phyloP scores from a whole-genome alignment of 2,888 invertebrate species.

The Cyaniris semiargus region DNA sequence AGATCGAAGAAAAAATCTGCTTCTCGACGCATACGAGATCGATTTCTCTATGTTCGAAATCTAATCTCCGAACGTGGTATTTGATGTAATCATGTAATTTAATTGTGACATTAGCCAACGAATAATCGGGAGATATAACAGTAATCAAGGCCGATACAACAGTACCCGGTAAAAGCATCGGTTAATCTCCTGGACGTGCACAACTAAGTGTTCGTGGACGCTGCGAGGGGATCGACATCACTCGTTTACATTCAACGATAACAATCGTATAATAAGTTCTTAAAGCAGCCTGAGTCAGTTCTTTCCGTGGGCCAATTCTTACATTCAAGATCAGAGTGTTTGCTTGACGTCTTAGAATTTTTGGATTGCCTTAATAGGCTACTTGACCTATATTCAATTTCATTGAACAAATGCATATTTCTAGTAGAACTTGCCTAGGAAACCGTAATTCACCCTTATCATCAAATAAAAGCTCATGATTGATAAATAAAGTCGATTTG shows the following conservation, averaged over 20 bases:
- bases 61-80: neutral
- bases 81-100: neutral
- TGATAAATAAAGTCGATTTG: too few species aligned
- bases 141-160: slow-evolving; percentile 4
- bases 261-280: neutral
- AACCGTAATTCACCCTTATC: too few species aligned
- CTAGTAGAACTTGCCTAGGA: too few species aligned
- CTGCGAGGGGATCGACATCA: neutral
- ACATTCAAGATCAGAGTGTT: neutral
- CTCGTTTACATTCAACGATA: neutral
- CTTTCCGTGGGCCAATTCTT: neutral
- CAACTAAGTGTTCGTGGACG: slow-evolving; percentile 3
- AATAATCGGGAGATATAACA: slow-evolving; percentile 5
- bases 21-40: neutral
- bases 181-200: slow-evolving; percentile 12
- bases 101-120: slow-evolving; percentile 11
- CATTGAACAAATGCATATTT: too few species aligned
- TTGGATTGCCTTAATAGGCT: neutral
- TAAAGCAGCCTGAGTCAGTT: neutral
- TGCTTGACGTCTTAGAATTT: neutral
- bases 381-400: too few species aligned
- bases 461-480: too few species aligned
- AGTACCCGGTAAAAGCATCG: slow-evolving; percentile 22
- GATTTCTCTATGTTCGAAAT: neutral
- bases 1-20: neutral